A percentile compares a stretch with the other conserved stretches of the same genome.
These are phyloP conservation scores for Podocnemis expansa DNA, from an alignment of 2,113 vertebrate species.

Conservation along the genomic window DNA sequence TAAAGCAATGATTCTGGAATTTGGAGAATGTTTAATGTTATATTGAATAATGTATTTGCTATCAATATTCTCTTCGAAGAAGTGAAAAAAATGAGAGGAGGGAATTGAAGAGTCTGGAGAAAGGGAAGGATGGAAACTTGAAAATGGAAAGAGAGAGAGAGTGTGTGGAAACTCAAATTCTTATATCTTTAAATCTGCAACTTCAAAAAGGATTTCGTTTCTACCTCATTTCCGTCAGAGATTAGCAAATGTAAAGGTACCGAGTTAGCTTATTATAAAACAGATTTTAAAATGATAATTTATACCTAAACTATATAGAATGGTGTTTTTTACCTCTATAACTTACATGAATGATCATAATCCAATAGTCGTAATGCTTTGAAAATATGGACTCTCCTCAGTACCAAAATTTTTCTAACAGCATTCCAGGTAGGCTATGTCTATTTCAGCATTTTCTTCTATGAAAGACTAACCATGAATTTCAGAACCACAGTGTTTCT, in stretches of 20 bases:
- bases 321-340: background rate
- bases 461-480: background rate
- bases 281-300: background rate
- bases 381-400: background rate
- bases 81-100: background rate
- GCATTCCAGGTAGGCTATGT: background rate
- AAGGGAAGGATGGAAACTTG: background rate
- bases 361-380: background rate
- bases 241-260: background rate
- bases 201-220: background rate
- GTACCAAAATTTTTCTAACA: background rate
- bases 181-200: background rate
- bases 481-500: background rate
- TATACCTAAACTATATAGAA: fast-evolving
- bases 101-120: background rate
- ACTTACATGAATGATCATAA: no score
- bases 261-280: background rate
- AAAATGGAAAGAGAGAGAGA: background rate
- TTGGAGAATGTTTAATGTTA: background rate
- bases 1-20: background rate
- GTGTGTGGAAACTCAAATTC: background rate
- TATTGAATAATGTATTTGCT: background rate
- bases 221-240: background rate
- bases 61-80: background rate
- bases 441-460: background rate